Conservation (phyloP, 1,140 invertebrate species). For the Prorops nasuta region DNA sequence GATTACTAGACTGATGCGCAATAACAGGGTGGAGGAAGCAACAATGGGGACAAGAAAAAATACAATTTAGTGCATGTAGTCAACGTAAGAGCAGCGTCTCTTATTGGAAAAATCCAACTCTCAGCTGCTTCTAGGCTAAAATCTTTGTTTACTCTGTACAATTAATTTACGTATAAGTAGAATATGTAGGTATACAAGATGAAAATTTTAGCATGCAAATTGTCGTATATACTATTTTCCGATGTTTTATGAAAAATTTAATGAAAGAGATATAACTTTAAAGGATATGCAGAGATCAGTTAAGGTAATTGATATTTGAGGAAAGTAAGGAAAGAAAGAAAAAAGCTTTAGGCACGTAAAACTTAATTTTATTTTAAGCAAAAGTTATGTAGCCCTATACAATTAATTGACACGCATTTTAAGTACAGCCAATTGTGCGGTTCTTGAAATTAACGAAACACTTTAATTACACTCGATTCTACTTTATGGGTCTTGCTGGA, state of each 20-base stretch:
- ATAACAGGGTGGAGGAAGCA: slow-evolving; percentile 21
- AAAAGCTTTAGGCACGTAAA: slow-evolving; percentile 8
- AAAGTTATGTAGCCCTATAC: slow-evolving; percentile 5
- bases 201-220: no score
- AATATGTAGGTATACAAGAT: no score
- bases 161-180: no score
- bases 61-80: slow-evolving; percentile 1
- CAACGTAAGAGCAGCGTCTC: slow-evolving; percentile 12
- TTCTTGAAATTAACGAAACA: slow-evolving; percentile 4
- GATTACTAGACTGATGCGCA: slow-evolving; percentile 38
- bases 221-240: no score
- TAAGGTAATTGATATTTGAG: slow-evolving; percentile 32
- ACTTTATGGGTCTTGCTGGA: slow-evolving; percentile 21
- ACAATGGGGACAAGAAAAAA: slow-evolving; percentile 9
- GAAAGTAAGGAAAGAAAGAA: slow-evolving; percentile 9
- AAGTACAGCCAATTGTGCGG: no score
- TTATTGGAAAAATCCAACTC: slow-evolving; percentile 20
- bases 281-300: slow-evolving; percentile 13
- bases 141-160: no score
- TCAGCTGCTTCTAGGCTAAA: no score
- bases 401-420: no score
- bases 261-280: slow-evolving; percentile 2
- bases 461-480: slow-evolving; percentile 20
- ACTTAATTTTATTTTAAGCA: slow-evolving; percentile 12
- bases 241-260: no score